phyloP scores from a whole-genome alignment of 2,113 vertebrate species.

The Bos taurus region ARS-UCD2.0 NC_037331.1:9286001-9286500 shows the following conservation, averaged over 20 bases:
- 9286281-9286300: background rate
- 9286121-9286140: background rate
- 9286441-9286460: background rate
- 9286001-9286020: background rate
- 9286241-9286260: background rate
- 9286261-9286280: background rate
- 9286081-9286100: constrained; percentile 4
- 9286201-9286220: background rate
- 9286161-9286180: background rate
- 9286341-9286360: background rate
- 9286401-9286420: background rate
- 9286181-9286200: background rate
- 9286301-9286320: background rate
- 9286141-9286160: constrained; percentile 2
- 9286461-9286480: background rate
- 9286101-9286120: background rate
- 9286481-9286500: background rate
- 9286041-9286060: background rate
- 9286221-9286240: background rate
- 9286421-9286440: background rate
- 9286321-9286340: background rate
- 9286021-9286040: constrained; percentile 18
- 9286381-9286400: background rate
- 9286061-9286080: background rate
- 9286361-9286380: background rate